phyloP scores from a whole-genome alignment of 2,797 vertebrate species.

The Helostoma temminkii region DNA sequence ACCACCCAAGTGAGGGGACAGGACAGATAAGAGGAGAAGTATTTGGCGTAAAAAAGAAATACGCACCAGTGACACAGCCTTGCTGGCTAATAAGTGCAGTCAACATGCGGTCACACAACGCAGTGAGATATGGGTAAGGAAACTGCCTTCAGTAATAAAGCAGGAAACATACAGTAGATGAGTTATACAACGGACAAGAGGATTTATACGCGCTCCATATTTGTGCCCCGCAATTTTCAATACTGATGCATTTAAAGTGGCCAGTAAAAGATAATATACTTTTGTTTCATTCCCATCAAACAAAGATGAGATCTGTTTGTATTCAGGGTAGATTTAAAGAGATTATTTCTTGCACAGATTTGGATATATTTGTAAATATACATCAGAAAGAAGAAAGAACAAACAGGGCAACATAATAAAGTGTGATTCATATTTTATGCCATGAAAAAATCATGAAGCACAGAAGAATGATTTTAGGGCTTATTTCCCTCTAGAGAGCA shows the following conservation, averaged over 20 bases:
- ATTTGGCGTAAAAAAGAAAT: slow-evolving; percentile 35
- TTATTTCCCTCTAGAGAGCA: slow-evolving; percentile 41
- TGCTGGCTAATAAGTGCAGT: slow-evolving; percentile 29
- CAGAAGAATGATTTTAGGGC: slow-evolving; percentile 36
- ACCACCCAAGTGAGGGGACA: slow-evolving; percentile 42
- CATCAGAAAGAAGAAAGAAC: slow-evolving; percentile 17
- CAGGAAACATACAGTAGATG: not conserved
- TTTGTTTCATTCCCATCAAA: slow-evolving; percentile 33
- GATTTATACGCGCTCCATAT: slow-evolving; percentile 3
- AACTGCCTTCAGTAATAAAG: slow-evolving; percentile 32
- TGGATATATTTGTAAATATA: slow-evolving; percentile 19
- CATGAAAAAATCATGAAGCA: slow-evolving; percentile 28
- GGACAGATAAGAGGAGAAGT: slow-evolving; percentile 30
- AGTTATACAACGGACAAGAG: too few relatives aligned
- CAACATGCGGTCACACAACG: slow-evolving; percentile 31
- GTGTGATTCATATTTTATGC: slow-evolving; percentile 20
- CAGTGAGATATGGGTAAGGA: slow-evolving; percentile 20
- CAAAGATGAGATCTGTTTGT: slow-evolving; percentile 28
- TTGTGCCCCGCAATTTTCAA: not conserved
- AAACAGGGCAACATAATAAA: slow-evolving; percentile 4
- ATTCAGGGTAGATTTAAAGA: slow-evolving; percentile 28
- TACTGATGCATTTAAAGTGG: slow-evolving; percentile 14
- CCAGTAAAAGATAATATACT: slow-evolving; percentile 1
- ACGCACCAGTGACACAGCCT: slow-evolving; percentile 24
- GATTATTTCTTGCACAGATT: slow-evolving; percentile 27